These are phyloP conservation scores for Aquatica leii DNA, from an alignment of 2,888 invertebrate species.

Conservation along the genomic window DNA sequence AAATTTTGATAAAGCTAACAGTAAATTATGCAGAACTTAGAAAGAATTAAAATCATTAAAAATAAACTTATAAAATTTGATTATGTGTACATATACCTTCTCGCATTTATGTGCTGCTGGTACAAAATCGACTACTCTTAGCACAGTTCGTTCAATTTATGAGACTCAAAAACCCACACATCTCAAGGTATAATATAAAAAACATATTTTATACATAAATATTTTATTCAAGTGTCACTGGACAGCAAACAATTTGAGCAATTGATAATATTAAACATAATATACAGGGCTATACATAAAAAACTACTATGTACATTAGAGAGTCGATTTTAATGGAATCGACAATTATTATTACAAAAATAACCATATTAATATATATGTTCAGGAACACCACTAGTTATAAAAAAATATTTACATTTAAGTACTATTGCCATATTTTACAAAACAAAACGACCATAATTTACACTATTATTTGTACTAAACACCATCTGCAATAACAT, in stretches of 20 bases:
- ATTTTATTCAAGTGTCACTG: slow-evolving; percentile 31
- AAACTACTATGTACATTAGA: not conserved
- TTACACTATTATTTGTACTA: slow-evolving; percentile 1
- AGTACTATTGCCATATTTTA: slow-evolving; percentile 1
- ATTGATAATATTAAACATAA: slow-evolving; percentile 21
- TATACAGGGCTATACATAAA: not conserved
- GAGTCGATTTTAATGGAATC: not conserved
- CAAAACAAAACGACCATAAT: not conserved
- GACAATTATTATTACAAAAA: not conserved
- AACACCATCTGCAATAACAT: not conserved
- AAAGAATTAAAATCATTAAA: too few species aligned
- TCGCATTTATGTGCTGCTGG: too few species aligned
- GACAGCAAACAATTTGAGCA: slow-evolving; percentile 32
- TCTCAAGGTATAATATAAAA: too few species aligned
- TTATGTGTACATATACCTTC: too few species aligned
- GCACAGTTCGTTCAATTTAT: too few species aligned
- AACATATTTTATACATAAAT: slow-evolving; percentile 25
- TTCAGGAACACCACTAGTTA: not conserved
- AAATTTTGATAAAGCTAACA: too few species aligned
- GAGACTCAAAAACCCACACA: too few species aligned
- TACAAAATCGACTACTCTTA: too few species aligned
- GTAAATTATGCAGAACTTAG: too few species aligned
- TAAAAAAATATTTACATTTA: not conserved
- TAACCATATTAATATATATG: not conserved
- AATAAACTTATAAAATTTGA: too few species aligned